Percentiles rank a stretch among this genome's conserved stretches.
Evolutionary conservation across 2,888 invertebrate species (phyloP).

Genomic region (Drosophila differens): DNA sequence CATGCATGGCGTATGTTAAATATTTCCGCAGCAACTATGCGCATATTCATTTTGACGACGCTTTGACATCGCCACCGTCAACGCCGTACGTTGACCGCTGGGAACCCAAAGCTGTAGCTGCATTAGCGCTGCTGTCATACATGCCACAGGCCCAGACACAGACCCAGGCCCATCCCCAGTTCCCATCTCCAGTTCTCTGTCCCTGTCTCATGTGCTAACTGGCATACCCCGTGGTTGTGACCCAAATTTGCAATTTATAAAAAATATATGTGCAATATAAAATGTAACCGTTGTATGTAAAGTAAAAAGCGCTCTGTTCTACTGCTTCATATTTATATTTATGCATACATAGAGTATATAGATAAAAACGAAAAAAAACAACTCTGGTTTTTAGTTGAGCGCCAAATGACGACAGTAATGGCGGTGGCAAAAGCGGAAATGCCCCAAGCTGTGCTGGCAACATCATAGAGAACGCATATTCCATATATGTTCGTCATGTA

Average conservation of each 20-base stretch:
- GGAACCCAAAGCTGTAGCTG: slow-evolving; percentile 59
- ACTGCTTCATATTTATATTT: slow-evolving; percentile 55
- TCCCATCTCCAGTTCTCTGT: not conserved
- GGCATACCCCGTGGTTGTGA: slow-evolving; percentile 67
- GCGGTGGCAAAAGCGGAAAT: slow-evolving; percentile 57
- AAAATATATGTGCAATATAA: slow-evolving; percentile 73
- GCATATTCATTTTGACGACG: slow-evolving; percentile 78
- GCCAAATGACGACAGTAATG: slow-evolving; percentile 65
- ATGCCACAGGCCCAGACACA: slow-evolving; percentile 18
- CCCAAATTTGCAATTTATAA: slow-evolving; percentile 77
- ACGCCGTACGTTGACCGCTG: slow-evolving; percentile 72
- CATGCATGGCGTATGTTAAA: slow-evolving; percentile 75
- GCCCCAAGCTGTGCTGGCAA: slow-evolving; percentile 44
- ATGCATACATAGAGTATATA: slow-evolving; percentile 28
- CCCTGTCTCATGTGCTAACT: slow-evolving; percentile 37
- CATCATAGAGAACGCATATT: slow-evolving; percentile 44
- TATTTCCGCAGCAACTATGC: slow-evolving; percentile 75
- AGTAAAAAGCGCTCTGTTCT: slow-evolving; percentile 46
- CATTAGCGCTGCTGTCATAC: slow-evolving; percentile 67
- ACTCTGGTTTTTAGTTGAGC: slow-evolving; percentile 41
- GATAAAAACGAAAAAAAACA: slow-evolving; percentile 10
- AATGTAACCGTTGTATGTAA: slow-evolving; percentile 67
- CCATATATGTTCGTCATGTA: slow-evolving; percentile 45
- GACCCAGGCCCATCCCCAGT: not conserved
- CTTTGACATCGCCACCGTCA: slow-evolving; percentile 68